Conservation (phyloP, 2,888 invertebrate genomes). For the Andricus quercusramuli region DNA sequence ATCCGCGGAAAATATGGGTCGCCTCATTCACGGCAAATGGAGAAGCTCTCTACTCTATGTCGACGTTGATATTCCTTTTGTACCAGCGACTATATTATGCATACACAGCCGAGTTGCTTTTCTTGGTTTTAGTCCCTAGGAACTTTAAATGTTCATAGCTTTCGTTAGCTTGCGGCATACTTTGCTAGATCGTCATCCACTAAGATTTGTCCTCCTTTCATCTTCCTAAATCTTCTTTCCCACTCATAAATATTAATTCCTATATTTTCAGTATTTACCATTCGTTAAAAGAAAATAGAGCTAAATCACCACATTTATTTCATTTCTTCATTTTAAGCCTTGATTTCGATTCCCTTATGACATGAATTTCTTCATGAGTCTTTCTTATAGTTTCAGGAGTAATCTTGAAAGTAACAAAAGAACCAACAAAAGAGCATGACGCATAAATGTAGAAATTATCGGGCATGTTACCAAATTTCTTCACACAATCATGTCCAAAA, state of each 20-base stretch:
- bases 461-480: constrained; percentile 80
- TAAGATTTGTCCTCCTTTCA: neutral
- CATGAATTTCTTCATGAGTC: constrained; percentile 82
- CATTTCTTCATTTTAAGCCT: neutral
- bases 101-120: constrained; percentile 31
- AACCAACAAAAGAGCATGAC: constrained; percentile 80
- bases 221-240: neutral
- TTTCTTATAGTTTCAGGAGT: constrained; percentile 84
- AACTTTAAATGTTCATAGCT: constrained; percentile 29
- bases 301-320: neutral
- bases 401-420: constrained; percentile 80
- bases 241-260: neutral
- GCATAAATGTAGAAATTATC: constrained; percentile 82
- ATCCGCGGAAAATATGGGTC: constrained; percentile 70
- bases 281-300: neutral
- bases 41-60: constrained; percentile 48
- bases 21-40: constrained; percentile 59
- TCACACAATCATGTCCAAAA: constrained; percentile 81
- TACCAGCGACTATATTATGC: constrained; percentile 28
- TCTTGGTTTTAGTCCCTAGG: constrained; percentile 12
- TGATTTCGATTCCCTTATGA: constrained; percentile 58
- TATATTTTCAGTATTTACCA: neutral
- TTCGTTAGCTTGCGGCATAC: neutral
- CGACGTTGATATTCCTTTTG: constrained; percentile 44
- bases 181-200: constrained; percentile 6